phyloP scores from a whole-genome alignment of 2,888 invertebrate species.

The Metalampra italica region DNA sequence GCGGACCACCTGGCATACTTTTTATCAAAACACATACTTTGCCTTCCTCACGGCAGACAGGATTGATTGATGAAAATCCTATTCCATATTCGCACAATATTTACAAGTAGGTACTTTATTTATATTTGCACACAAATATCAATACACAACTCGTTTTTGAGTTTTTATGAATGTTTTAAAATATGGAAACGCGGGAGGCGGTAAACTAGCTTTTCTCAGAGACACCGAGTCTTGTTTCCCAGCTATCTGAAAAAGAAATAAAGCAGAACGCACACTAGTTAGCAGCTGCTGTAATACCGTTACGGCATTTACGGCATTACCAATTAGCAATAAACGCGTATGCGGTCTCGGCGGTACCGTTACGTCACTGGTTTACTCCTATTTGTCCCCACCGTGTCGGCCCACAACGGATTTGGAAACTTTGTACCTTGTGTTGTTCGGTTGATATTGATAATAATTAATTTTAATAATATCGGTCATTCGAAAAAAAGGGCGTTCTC shows the following conservation, averaged over 20 bases:
- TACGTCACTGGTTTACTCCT: not conserved
- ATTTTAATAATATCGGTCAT: too few species aligned
- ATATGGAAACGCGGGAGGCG: too few species aligned
- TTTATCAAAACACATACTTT: not conserved
- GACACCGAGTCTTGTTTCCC: not conserved
- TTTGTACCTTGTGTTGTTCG: not conserved
- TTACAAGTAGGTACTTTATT: too few species aligned
- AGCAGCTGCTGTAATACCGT: slow-evolving; percentile 5
- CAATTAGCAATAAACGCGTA: slow-evolving; percentile 18
- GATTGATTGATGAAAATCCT: not conserved
- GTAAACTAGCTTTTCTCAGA: not conserved
- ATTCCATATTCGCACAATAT: not conserved
- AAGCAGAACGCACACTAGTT: not conserved
- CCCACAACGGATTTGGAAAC: not conserved
- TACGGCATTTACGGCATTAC: slow-evolving; percentile 9
- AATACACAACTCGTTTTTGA: too few species aligned
- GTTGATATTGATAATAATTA: not conserved
- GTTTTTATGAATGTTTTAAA: too few species aligned
- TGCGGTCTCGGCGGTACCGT: slow-evolving; percentile 5
- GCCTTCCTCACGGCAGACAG: not conserved
- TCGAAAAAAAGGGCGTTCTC: too few species aligned
- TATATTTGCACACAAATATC: too few species aligned
- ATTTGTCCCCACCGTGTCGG: not conserved
- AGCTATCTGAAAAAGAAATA: not conserved
- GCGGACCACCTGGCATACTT: not conserved